Percentiles rank a stretch among this genome's conserved stretches.
phyloP scores from a whole-genome alignment of 1,140 invertebrate genomes.

The Philotrypesis tridentata region DNA sequence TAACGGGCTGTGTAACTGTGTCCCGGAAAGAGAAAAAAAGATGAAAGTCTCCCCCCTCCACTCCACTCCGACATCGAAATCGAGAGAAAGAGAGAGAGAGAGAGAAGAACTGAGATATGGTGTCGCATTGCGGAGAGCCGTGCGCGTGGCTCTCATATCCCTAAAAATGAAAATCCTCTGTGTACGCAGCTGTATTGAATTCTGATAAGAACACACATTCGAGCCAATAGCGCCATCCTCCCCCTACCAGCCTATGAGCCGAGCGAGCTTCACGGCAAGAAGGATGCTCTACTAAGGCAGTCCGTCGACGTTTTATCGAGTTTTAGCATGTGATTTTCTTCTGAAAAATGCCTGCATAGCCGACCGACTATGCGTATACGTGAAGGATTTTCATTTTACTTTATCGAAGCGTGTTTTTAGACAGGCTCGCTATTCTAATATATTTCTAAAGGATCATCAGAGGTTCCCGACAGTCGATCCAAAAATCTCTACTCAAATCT shows the following conservation, averaged over 20 bases:
- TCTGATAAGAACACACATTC: constrained; percentile 18
- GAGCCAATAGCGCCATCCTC: not conserved
- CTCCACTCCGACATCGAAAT: not conserved
- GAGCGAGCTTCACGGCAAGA: not conserved
- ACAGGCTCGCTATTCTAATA: no score
- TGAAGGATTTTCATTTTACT: not conserved
- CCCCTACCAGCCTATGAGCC: not conserved
- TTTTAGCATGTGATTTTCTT: not conserved
- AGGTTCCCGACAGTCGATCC: no score
- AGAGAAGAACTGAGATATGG: constrained; percentile 6
- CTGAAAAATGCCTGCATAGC: not conserved
- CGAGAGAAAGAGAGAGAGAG: not conserved
- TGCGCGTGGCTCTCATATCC: not conserved
- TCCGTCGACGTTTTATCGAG: not conserved
- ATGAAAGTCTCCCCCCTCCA: no score
- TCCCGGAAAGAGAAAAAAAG: not conserved
- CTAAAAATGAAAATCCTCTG: constrained; percentile 25
- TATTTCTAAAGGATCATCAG: no score
- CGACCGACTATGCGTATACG: not conserved
- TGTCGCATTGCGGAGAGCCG: constrained; percentile 29
- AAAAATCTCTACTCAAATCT: no score
- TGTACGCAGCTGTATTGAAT: constrained; percentile 28
- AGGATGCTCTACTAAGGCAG: not conserved
- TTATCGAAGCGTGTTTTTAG: not conserved
- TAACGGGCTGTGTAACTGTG: not conserved